Percentiles rank a stretch among this genome's conserved stretches.
These are phyloP conservation scores for Calypte anna DNA, from an alignment of 2,113 vertebrate species.

Conservation along the genomic window DNA sequence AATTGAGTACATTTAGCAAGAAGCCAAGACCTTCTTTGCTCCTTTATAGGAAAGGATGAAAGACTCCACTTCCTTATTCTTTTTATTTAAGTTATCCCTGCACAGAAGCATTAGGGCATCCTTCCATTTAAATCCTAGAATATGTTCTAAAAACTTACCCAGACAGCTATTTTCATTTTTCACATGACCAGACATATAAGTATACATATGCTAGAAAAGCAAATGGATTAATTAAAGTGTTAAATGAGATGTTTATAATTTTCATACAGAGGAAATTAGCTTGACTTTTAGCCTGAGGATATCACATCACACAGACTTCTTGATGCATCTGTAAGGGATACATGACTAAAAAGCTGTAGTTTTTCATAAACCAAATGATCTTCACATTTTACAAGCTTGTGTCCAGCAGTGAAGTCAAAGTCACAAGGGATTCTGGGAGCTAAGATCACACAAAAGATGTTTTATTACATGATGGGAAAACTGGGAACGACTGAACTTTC, in stretches of 20 bases:
- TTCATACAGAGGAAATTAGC: neutral
- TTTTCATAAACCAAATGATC: constrained; percentile 5
- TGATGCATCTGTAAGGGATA: neutral
- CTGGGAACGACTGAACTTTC: constrained; percentile 55
- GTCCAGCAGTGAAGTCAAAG: constrained; percentile 19
- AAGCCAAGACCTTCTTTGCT: neutral
- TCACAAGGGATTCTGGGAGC: neutral
- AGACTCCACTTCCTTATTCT: neutral
- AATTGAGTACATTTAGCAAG: neutral
- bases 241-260: constrained; percentile 21
- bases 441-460: constrained; percentile 27
- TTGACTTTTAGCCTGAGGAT: neutral
- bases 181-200: neutral
- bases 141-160: neutral
- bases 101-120: neutral
- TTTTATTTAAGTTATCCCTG: neutral
- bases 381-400: constrained; percentile 34
- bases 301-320: neutral
- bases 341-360: neutral
- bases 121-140: neutral
- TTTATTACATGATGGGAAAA: constrained; percentile 47
- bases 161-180: neutral
- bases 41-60: neutral
- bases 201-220: neutral
- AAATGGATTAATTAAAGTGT: constrained; percentile 19